A percentile compares a stretch with the other conserved stretches of the same genome.
phyloP scores from a whole-genome alignment of 2,113 vertebrate genomes.

The Gymnorhina tibicen region DNA sequence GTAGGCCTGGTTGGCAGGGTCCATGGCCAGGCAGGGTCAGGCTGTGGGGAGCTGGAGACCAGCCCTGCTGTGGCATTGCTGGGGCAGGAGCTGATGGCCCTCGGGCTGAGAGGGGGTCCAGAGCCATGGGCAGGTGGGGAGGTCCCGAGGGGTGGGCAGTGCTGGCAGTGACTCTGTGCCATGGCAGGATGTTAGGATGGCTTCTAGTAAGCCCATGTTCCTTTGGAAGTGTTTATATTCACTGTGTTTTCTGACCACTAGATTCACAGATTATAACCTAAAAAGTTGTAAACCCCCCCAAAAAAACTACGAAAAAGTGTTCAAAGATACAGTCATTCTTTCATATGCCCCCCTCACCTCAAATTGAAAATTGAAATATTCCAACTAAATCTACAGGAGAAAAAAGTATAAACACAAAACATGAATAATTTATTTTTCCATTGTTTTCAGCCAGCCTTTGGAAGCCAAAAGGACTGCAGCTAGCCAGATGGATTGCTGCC shows the following conservation, averaged over 20 bases:
- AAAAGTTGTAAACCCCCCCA: accelerated
- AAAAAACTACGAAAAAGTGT: background rate
- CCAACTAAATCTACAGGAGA: background rate
- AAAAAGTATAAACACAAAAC: background rate
- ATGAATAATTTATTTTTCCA: background rate
- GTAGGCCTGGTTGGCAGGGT: accelerated
- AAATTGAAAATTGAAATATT: background rate
- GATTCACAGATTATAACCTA: background rate
- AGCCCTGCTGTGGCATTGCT: background rate
- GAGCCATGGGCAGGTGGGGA: accelerated
- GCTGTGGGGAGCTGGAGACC: background rate
- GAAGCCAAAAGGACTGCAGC: background rate
- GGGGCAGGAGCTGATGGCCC: background rate
- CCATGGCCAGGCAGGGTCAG: background rate
- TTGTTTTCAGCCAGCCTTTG: background rate
- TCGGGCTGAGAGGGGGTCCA: background rate
- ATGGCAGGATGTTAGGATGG: background rate
- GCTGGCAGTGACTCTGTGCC: background rate
- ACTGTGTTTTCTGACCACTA: background rate
- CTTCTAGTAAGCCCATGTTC: background rate
- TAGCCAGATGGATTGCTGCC: accelerated
- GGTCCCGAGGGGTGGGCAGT: accelerated
- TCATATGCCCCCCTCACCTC: background rate
- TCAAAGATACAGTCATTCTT: background rate
- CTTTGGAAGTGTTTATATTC: background rate